phyloP scores from a whole-genome alignment of 1,140 invertebrate species.

The Nasonia longicornis region DNA sequence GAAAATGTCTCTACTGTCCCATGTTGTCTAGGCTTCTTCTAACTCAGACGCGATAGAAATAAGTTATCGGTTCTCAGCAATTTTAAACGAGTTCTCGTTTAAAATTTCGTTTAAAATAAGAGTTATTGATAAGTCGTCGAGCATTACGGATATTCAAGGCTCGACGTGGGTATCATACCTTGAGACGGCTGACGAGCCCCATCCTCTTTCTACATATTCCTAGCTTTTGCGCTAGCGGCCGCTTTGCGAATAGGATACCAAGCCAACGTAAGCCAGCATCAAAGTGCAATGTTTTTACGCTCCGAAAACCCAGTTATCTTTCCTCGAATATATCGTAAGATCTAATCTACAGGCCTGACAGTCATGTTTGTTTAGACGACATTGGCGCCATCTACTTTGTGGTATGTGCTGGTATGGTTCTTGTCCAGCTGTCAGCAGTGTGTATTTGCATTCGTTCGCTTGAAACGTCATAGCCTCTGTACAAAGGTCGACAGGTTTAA shows the following conservation, averaged over 20 bases:
- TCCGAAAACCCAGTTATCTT: constrained; percentile 14
- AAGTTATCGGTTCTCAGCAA: too few relatives aligned
- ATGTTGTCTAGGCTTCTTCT: not conserved
- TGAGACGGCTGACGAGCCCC: not conserved
- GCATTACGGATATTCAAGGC: not conserved
- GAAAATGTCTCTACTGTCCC: not conserved
- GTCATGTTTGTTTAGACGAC: constrained; percentile 16
- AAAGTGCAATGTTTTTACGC: constrained; percentile 1
- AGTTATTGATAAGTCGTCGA: not conserved
- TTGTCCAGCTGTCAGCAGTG: not conserved
- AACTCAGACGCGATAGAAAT: too few relatives aligned
- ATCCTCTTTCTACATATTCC: not conserved
- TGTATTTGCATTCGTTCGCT: not conserved
- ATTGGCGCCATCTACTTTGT: constrained; percentile 7
- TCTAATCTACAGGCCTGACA: not conserved
- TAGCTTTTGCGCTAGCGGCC: not conserved
- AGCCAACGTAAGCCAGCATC: not conserved
- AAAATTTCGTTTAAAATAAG: too few relatives aligned
- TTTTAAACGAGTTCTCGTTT: too few relatives aligned
- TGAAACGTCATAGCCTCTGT: not conserved
- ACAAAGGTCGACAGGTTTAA: not conserved
- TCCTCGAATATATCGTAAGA: constrained; percentile 11
- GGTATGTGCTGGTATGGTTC: not conserved
- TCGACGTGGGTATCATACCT: not conserved
- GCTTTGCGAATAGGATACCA: not conserved